Conservation (phyloP, 2,888 invertebrate species). For the Rhingia rostrata region DNA sequence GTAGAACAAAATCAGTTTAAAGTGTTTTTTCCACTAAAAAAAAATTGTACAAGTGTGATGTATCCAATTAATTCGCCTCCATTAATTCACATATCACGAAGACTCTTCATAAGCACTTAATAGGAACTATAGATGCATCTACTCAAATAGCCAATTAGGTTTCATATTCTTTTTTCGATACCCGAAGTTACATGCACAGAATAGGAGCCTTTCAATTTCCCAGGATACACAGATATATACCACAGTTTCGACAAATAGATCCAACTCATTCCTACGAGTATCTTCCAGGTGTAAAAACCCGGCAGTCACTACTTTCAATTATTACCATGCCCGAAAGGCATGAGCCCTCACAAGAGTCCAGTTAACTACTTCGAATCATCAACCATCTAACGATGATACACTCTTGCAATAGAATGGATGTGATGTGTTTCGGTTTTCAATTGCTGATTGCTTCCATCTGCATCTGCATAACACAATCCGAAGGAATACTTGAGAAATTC, state of each 20-base stretch:
- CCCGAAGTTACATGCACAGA: neutral
- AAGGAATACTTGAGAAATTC: conserved; percentile 56
- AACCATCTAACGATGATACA: conserved; percentile 31
- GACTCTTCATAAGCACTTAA: too few relatives aligned
- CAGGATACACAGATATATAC: conserved; percentile 11
- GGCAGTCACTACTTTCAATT: conserved; percentile 41
- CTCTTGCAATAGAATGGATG: neutral
- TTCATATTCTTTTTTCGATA: too few relatives aligned
- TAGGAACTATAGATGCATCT: too few relatives aligned
- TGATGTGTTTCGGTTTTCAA: conserved; percentile 34
- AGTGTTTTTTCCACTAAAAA: too few relatives aligned
- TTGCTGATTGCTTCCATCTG: conserved; percentile 54
- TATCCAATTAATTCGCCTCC: too few relatives aligned
- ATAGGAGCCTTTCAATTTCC: conserved; percentile 13
- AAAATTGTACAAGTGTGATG: too few relatives aligned
- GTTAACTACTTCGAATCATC: conserved; percentile 43
- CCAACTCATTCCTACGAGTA: conserved; percentile 35
- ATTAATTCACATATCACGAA: too few relatives aligned
- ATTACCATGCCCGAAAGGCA: conserved; percentile 36
- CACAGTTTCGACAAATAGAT: conserved; percentile 47
- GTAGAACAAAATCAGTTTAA: too few relatives aligned
- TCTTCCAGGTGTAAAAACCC: conserved; percentile 46
- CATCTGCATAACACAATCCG: conserved; percentile 46
- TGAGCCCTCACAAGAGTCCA: conserved; percentile 1
- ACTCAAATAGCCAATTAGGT: too few relatives aligned